Evolutionary conservation across 2,888 invertebrate genomes (phyloP), one percentile per base, ranked within the genome.

Genomic region (Drosophila limbata): DNA sequence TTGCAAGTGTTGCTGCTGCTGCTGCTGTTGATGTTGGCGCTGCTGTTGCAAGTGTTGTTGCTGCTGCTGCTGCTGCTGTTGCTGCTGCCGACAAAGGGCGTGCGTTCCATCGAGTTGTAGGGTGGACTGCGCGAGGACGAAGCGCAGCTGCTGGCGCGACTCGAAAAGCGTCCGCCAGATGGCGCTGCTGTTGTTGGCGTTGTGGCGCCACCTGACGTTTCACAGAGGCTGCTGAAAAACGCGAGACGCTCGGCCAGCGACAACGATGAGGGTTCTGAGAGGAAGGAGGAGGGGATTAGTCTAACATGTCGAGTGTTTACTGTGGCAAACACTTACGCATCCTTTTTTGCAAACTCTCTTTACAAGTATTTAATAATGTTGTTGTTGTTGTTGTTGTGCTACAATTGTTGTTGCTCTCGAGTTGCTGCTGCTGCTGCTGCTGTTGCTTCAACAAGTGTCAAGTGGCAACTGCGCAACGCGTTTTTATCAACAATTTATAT

Each of bases 241-340:
- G 90, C 90, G 66, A 92, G 77, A 4, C 92, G 89, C 73, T 92
- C 92, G 66, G 92, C 90, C 47, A 92, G 81, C 57, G 92, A 91
- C 55, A 92, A 75, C 19, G 92, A 91, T 67, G 92, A 92, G 37
- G 92, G 92, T 67, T 92, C 92, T 92, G 86, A 59, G 47, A 10
- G 51, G 47, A 45, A 56, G 37, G 21, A 25, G 25, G 10, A 21
- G 19, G 28, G 11, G 15, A 50, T 48, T 13, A 60, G 47, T 56
- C 10, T 10, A 9, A 11, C 45, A 21, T 50, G 28, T 42, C 17
- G 5, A 21, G 39, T 51, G 25, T 44, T 19, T 37, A 48, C 21
- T 40, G 45, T n/a, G 28, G 39, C 48, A 51, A 51, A 25, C 56
- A 88, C 90, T 84, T 86, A 89, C 90, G 89, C 87, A 89, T 78